phyloP scores from a whole-genome alignment of 2,797 vertebrate species.

The Spinibarbus caldwelli region DNA sequence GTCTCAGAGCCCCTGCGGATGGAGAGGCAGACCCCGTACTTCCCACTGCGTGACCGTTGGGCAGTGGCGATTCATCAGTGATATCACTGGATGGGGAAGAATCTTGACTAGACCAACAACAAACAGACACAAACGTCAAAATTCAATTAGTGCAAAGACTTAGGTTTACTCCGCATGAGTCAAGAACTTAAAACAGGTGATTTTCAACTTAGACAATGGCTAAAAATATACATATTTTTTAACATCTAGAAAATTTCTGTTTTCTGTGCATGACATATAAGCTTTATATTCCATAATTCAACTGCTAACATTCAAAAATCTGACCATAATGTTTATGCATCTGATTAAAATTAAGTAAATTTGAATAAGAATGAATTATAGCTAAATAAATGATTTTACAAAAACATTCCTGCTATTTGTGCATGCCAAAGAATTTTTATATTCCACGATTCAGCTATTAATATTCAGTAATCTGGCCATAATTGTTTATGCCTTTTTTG shows the following conservation, averaged over 20 bases:
- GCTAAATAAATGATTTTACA: neutral
- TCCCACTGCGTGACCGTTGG: conserved; percentile 78
- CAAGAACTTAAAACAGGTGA: neutral
- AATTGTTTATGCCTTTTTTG: neutral
- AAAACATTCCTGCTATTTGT: neutral
- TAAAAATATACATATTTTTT: neutral
- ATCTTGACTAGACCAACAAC: conserved; percentile 77
- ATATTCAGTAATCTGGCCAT: neutral
- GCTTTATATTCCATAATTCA: neutral
- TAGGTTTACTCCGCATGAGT: neutral
- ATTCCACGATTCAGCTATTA: too few species aligned
- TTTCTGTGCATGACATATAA: neutral
- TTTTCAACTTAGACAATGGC: neutral
- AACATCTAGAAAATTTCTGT: neutral
- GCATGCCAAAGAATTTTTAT: neutral
- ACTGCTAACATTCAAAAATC: neutral
- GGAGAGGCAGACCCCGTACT: conserved; percentile 83
- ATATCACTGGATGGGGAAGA: conserved; percentile 84
- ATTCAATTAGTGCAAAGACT: neutral
- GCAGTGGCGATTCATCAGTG: conserved; percentile 82
- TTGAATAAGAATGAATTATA: neutral
- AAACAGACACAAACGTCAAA: conserved; percentile 66
- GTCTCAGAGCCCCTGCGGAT: conserved; percentile 83
- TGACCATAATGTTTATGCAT: neutral
- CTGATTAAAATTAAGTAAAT: neutral